Evolutionary conservation across 2,888 invertebrate species (phyloP).

Genomic region (Aphodius granarius): DNA sequence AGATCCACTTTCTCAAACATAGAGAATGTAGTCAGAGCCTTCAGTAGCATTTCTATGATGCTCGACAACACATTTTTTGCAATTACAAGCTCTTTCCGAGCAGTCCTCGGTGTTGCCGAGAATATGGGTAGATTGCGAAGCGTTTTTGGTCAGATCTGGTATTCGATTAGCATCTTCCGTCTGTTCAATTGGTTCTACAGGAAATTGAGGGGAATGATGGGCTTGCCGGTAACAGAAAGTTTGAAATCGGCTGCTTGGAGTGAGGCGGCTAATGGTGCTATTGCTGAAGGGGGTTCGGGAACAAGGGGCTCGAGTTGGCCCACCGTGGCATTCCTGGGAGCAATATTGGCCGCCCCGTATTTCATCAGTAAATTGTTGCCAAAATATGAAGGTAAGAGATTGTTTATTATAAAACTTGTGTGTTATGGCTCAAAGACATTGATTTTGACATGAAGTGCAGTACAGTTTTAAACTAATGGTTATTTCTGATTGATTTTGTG

Average conservation of each 20-base stretch:
- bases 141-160: slow-evolving; percentile 84
- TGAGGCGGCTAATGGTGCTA: slow-evolving; percentile 51
- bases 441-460: not conserved
- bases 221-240: slow-evolving; percentile 55
- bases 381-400: slow-evolving; percentile 62
- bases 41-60: slow-evolving; percentile 95
- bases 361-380: slow-evolving; percentile 82
- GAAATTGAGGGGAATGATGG: slow-evolving; percentile 70
- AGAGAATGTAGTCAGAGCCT: slow-evolving; percentile 84
- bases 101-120: slow-evolving; percentile 94
- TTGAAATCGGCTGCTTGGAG: slow-evolving; percentile 51
- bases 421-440: not conserved
- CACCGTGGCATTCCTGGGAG: slow-evolving; percentile 83
- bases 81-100: slow-evolving; percentile 92
- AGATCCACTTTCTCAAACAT: slow-evolving; percentile 93
- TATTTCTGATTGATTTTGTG: not conserved
- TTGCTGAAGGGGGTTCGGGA: slow-evolving; percentile 31
- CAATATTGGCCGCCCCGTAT: slow-evolving; percentile 90
- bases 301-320: slow-evolving; percentile 75
- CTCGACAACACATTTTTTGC: slow-evolving; percentile 96
- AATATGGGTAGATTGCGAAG: slow-evolving; percentile 85
- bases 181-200: slow-evolving; percentile 79
- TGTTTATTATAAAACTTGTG: not conserved
- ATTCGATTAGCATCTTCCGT: slow-evolving; percentile 81
- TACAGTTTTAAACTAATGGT: not conserved